phyloP scores from a whole-genome alignment of 1,140 invertebrate genomes.

The Macrobrachium nipponense region DNA sequence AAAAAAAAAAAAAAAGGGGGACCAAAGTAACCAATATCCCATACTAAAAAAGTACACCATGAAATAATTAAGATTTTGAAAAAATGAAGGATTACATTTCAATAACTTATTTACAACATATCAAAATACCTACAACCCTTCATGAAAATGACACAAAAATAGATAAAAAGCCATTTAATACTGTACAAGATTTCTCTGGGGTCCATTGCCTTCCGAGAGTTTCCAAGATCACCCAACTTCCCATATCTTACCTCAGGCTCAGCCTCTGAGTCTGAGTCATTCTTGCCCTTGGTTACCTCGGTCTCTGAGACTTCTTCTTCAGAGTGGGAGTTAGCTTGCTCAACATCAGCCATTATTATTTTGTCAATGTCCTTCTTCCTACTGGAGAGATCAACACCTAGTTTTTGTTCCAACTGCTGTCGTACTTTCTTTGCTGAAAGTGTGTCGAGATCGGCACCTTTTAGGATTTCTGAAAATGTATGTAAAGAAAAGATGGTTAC shows the following conservation, averaged over 20 bases:
- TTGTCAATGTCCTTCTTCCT: constrained; percentile 86
- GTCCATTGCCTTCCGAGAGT: neutral
- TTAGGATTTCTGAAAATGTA: constrained; percentile 81
- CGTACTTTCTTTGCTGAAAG: constrained; percentile 92
- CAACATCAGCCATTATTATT: constrained; percentile 79
- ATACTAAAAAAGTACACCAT: no score
- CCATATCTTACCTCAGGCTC: constrained; percentile 65
- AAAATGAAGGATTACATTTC: no score
- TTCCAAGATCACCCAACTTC: neutral
- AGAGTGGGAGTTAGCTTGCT: constrained; percentile 71
- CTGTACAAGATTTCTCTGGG: neutral
- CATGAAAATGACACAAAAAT: neutral
- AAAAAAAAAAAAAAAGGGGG: no score
- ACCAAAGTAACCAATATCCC: no score
- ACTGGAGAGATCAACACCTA: constrained; percentile 80
- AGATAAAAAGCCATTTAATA: neutral
- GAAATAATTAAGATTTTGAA: no score
- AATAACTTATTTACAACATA: no score
- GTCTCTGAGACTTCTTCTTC: constrained; percentile 75
- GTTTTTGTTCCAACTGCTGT: constrained; percentile 84
- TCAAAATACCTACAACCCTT: neutral
- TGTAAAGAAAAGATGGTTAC: neutral
- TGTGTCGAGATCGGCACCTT: constrained; percentile 85
- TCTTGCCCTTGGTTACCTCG: constrained; percentile 72
- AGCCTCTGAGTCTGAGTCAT: constrained; percentile 72